Evolutionary conservation across 2,113 vertebrate genomes (phyloP).

Genomic region (Haemorhous mexicanus): DNA sequence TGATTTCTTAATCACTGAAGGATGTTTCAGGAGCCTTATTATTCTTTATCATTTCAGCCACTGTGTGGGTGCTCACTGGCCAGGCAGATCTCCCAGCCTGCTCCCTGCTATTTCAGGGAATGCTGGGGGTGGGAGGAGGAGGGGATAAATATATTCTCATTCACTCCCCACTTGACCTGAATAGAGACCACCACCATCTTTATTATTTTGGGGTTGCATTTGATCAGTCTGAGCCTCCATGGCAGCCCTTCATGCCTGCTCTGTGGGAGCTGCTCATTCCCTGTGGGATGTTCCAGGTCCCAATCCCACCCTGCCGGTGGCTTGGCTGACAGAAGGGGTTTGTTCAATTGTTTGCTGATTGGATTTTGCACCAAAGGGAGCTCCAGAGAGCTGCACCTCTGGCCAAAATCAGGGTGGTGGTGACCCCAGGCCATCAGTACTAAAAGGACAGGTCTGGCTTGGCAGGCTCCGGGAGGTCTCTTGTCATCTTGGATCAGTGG

Average conservation of each 20-base stretch:
- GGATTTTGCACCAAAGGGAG: neutral
- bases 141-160: neutral
- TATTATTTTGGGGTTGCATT: neutral
- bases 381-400: neutral
- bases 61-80: neutral
- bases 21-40: neutral
- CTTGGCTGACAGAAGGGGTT: neutral
- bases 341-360: neutral
- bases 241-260: neutral
- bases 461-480: neutral
- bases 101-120: neutral
- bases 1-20: neutral
- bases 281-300: neutral
- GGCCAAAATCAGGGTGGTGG: neutral
- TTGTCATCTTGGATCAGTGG: neutral
- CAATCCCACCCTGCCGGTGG: fast-evolving
- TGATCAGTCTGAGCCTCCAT: fast-evolving
- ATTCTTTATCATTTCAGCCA: neutral
- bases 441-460: neutral
- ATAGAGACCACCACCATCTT: neutral
- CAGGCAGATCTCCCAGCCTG: neutral
- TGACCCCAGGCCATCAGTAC: neutral
- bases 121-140: neutral
- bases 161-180: neutral
- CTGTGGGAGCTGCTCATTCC: neutral